Conservation (phyloP, 2,797 vertebrate species). For the Intellagama lesueurii region DNA sequence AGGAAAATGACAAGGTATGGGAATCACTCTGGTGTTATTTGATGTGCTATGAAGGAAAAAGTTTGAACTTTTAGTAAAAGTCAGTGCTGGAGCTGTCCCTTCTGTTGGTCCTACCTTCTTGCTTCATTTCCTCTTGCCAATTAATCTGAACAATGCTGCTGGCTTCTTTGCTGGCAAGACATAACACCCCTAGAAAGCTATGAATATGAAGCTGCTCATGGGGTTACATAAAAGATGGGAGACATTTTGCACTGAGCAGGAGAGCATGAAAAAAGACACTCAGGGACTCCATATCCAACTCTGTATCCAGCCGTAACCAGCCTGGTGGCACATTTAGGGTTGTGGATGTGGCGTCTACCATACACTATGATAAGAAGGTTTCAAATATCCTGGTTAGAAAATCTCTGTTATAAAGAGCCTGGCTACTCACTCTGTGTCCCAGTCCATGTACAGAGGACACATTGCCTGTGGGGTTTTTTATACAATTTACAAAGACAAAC, state of each 20-base stretch:
- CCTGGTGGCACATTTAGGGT: conserved; percentile 25
- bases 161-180: conserved; percentile 26
- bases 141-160: not conserved
- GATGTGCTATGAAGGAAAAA: not conserved
- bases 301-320: conserved; percentile 48
- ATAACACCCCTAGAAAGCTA: conserved; percentile 51
- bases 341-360: conserved; percentile 38
- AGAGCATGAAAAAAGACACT: conserved; percentile 62
- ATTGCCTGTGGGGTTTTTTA: conserved; percentile 32
- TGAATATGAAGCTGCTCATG: conserved; percentile 33
- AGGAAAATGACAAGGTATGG: not conserved
- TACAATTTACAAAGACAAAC: conserved; percentile 58
- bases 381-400: conserved; percentile 33
- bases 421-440: conserved; percentile 61
- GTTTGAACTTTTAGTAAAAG: not conserved
- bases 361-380: conserved; percentile 48
- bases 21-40: not conserved
- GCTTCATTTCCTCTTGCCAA: not conserved
- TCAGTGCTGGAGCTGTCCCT: not conserved
- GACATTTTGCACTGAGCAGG: conserved; percentile 63
- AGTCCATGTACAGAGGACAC: conserved; percentile 44
- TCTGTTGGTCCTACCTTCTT: not conserved
- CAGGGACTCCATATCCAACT: conserved; percentile 58
- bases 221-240: conserved; percentile 57
- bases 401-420: conserved; percentile 64